Percentiles rank a stretch among this genome's conserved stretches.
phyloP scores from a whole-genome alignment of 2,797 vertebrate species.

The Enteromius radiatus region DNA sequence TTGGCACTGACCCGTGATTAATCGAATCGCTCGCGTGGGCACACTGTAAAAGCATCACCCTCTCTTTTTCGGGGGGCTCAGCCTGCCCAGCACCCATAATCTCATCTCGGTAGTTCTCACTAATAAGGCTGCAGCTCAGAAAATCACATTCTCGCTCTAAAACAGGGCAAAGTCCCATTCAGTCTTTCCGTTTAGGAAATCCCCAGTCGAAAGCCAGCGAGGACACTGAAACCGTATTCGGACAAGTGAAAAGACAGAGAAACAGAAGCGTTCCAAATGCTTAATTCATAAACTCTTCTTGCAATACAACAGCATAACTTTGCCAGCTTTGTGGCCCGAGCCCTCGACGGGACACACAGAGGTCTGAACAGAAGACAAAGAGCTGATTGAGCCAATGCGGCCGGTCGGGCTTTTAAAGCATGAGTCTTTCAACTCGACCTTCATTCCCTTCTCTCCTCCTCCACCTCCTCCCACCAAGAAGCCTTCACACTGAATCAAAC shows the following conservation, averaged over 20 bases:
- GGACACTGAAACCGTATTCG: conserved; percentile 57
- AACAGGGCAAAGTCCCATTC: conserved; percentile 38
- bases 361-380: conserved; percentile 78
- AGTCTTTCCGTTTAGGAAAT: conserved; percentile 64
- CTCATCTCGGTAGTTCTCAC: conserved; percentile 4
- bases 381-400: conserved; percentile 73
- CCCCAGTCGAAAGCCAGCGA: conserved; percentile 58
- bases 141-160: conserved; percentile 53
- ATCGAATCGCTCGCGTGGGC: conserved; percentile 73
- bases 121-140: conserved; percentile 48
- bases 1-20: conserved; percentile 72
- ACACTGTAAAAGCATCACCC: conserved; percentile 55
- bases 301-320: conserved; percentile 74
- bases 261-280: conserved; percentile 68
- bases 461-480: conserved; percentile 58
- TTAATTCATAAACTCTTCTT: conserved; percentile 75
- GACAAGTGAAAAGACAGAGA: conserved; percentile 42
- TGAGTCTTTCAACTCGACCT: conserved; percentile 72
- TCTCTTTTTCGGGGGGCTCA: conserved; percentile 19
- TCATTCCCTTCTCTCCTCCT: conserved; percentile 61
- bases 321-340: conserved; percentile 77
- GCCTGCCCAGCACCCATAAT: neutral
- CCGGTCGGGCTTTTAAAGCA: conserved; percentile 53
- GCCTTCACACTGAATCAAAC: conserved; percentile 60
- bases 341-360: conserved; percentile 66